A percentile compares a stretch with the other conserved stretches of the same genome.
phyloP scores from a whole-genome alignment of 2,113 vertebrate species.

The Hyperopisus bebe region DNA sequence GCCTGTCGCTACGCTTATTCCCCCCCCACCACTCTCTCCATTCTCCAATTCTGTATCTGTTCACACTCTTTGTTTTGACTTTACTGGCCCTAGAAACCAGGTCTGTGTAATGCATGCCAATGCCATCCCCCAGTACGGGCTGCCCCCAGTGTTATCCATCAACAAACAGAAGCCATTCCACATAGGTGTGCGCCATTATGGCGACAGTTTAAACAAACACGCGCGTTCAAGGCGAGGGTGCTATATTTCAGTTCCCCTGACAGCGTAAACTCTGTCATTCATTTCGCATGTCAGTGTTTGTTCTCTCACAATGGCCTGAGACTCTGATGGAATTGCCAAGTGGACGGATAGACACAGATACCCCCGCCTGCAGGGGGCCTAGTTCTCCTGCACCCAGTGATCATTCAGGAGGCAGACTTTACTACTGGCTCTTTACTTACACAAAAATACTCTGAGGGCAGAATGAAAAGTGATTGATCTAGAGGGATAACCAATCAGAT shows the following conservation, averaged over 20 bases:
- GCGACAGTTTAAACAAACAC: slow-evolving; percentile 12
- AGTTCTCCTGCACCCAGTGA: neutral
- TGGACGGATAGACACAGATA: neutral
- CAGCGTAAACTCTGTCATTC: slow-evolving; percentile 2
- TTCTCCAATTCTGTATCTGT: neutral
- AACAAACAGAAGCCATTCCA: neutral
- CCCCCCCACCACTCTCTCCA: neutral
- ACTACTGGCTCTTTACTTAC: too few relatives aligned
- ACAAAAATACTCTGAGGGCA: too few relatives aligned
- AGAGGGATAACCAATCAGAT: too few relatives aligned
- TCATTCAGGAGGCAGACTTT: neutral
- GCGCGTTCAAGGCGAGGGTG: neutral
- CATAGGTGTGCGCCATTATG: neutral
- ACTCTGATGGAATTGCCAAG: neutral
- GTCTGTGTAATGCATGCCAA: neutral
- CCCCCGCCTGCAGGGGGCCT: neutral
- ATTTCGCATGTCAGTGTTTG: neutral
- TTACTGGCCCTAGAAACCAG: neutral
- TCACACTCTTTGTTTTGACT: neutral
- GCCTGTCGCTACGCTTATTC: neutral
- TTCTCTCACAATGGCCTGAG: slow-evolving; percentile 1
- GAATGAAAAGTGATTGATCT: too few relatives aligned
- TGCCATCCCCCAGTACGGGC: neutral
- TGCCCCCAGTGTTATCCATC: neutral
- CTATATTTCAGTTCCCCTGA: slow-evolving; percentile 1